These are phyloP conservation scores for Cyprinodon brontotheroides DNA, from an alignment of 2,113 vertebrate genomes.

Conservation along the genomic window DNA sequence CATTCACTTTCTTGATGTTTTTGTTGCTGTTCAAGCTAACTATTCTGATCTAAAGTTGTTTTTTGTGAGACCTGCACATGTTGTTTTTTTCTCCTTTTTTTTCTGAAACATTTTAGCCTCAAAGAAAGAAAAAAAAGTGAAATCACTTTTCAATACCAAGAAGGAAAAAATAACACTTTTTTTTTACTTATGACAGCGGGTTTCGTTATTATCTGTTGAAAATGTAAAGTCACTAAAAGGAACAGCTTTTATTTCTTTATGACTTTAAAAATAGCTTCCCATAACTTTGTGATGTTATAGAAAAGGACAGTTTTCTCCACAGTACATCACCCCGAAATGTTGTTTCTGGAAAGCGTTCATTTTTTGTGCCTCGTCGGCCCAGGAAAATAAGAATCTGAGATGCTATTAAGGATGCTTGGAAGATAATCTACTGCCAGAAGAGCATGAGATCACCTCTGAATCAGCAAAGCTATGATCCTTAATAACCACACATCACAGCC, in stretches of 20 bases:
- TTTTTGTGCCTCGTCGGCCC: conserved; percentile 41
- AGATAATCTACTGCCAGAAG: conserved; percentile 57
- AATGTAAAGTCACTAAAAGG: neutral
- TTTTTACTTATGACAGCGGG: neutral
- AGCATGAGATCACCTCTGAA: conserved; percentile 69
- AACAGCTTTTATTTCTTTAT: neutral
- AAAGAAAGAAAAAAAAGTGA: neutral
- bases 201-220: neutral
- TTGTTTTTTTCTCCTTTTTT: neutral
- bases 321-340: conserved; percentile 38
- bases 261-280: conserved; percentile 8
- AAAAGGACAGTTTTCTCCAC: conserved; percentile 39
- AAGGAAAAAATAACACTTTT: neutral
- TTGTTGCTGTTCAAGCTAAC: neutral
- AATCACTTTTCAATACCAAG: neutral
- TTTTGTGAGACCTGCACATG: neutral
- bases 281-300: conserved; percentile 26
- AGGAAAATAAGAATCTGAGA: conserved; percentile 61
- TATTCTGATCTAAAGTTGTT: neutral
- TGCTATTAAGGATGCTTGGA: conserved; percentile 42
- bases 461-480: conserved; percentile 56
- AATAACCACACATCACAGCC: conserved; percentile 62
- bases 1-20: neutral
- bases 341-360: conserved; percentile 49
- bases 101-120: neutral